phyloP scores from a whole-genome alignment of 2,113 vertebrate species.

The Silurus meridionalis region DNA sequence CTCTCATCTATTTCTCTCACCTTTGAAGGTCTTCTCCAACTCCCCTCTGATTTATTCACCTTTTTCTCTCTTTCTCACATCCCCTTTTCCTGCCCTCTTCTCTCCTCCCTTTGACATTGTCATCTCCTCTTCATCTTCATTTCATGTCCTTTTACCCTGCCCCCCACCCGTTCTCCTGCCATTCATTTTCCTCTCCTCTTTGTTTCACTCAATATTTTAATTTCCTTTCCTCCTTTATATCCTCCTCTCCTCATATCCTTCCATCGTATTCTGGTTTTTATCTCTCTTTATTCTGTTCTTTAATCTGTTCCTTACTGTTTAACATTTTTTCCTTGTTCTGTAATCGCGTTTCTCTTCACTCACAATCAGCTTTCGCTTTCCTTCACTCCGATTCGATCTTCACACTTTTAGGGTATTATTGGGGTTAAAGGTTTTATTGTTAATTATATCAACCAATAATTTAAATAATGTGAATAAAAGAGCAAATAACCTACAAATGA shows the following conservation, averaged over 20 bases:
- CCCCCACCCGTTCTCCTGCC: background rate
- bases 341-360: background rate
- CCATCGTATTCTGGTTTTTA: background rate
- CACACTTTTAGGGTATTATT: background rate
- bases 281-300: slow-evolving; percentile 12
- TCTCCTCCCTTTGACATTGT: background rate
- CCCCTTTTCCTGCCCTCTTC: background rate
- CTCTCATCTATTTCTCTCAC: background rate
- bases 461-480: too few species aligned
- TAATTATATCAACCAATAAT: too few species aligned
- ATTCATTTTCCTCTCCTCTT: background rate
- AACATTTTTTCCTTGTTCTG: background rate
- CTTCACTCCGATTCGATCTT: background rate
- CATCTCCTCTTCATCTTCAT: background rate
- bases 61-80: background rate
- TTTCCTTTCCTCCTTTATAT: slow-evolving; percentile 12
- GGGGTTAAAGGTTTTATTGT: too few species aligned
- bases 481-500: too few species aligned
- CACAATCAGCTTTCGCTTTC: background rate
- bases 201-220: slow-evolving; percentile 4
- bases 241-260: slow-evolving; percentile 2
- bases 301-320: slow-evolving; percentile 11
- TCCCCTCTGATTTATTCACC: background rate
- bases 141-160: background rate
- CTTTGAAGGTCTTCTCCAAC: background rate